Base-by-base conservation (phyloP, 37 sponge, comb jelly and placozoan species). In the Chondrilla cf. caribensis region DNA sequence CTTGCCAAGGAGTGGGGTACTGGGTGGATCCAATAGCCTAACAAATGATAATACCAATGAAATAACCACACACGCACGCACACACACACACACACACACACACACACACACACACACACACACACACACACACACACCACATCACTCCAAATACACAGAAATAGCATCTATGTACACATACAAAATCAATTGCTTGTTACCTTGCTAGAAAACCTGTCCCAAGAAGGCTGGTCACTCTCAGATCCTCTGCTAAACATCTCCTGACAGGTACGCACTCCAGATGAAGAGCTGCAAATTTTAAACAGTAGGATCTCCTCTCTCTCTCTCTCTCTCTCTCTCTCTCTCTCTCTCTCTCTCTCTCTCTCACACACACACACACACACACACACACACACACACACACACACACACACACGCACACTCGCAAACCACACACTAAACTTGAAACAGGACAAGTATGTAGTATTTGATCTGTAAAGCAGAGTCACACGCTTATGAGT, bases 301-400 rank as follows among this genome's bases (percentile, higher is more conserved):
- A 15, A 15, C 29, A 26, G 29, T 7, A 15, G 6, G 64, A 62
- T 6, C 8, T 17, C 68, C 31, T 33, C 17, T 33, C 15, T 33
- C 31, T 33, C 35, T 17, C 17, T 28, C 17, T 31, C 77, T 39
- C 43, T 39, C 8, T 0, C 42, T 37, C 77, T 21, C 77, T n/a
- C 77, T 3, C 77, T 39, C 77, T 39, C 38, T 31, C 73, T 6
- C 73, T 31, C 73, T 6, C 39, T 8, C 73, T 6, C 39, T 8
- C 38, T 6, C 73, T 14, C 36, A 17, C 38, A 38, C 73, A 17
- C 39, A 31, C 42, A 38, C 73, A 31, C 39, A 19, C 73, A 71
- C 39, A 71, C 73, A 71, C 73, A 71, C 73, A 71, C 73, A 71
- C 73, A 71, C 73, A 35, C 41, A 38, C 39, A 35, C 73, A 38